phyloP scores from a whole-genome alignment of 2,113 vertebrate genomes.

The Cyanoramphus novaezelandiae region DNA sequence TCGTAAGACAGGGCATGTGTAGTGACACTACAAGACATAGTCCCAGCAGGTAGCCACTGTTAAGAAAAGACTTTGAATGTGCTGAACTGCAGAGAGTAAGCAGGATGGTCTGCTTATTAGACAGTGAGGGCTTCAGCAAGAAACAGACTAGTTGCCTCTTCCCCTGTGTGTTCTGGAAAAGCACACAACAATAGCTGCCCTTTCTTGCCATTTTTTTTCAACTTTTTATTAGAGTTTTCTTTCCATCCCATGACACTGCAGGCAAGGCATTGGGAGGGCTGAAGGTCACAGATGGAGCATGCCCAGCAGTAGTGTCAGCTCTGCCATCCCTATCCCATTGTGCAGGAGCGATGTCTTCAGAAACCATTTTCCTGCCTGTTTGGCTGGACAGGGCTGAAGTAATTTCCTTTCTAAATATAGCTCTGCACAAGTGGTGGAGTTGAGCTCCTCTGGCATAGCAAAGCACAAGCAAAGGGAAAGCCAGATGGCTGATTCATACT shows the following conservation, averaged over 20 bases:
- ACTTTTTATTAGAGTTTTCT: background rate
- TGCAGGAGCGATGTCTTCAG: background rate
- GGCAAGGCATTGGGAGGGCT: background rate
- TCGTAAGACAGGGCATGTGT: fast-evolving
- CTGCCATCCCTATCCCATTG: background rate
- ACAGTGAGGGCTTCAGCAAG: background rate
- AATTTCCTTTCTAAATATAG: slow-evolving; percentile 39
- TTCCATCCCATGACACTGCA: fast-evolving
- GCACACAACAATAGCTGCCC: background rate
- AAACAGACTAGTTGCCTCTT: background rate
- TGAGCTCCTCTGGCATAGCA: background rate
- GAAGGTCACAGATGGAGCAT: background rate
- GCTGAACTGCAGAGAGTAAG: background rate
- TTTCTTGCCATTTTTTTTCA: background rate
- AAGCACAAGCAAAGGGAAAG: slow-evolving; percentile 9
- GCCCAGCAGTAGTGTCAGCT: fast-evolving
- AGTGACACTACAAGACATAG: background rate
- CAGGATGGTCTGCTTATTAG: background rate
- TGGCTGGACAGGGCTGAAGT: background rate
- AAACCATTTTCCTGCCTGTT: background rate
- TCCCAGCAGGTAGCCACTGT: background rate
- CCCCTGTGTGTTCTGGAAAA: background rate
- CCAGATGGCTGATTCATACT: slow-evolving; percentile 42
- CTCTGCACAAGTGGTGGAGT: background rate
- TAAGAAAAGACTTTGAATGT: background rate